Conservation (phyloP, 2,113 vertebrate species). For the Scomber scombrus region DNA sequence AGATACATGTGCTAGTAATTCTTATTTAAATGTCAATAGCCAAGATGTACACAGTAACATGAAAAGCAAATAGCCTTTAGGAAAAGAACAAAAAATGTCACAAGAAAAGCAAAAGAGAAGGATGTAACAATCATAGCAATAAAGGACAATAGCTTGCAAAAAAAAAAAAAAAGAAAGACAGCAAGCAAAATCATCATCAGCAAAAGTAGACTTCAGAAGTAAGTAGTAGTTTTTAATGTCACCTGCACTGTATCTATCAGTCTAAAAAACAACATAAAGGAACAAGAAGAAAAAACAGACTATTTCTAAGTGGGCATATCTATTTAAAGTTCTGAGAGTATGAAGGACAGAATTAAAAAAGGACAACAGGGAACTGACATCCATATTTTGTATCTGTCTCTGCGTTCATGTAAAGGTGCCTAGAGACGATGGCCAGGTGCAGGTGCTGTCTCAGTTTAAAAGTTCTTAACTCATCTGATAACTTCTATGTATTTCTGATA, state of each 20-base stretch:
- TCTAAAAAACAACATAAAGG: neutral
- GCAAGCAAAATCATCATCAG: neutral
- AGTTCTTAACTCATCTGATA: too few relatives aligned
- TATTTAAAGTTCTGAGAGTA: constrained; percentile 35
- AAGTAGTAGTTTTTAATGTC: neutral
- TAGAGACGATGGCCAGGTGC: neutral
- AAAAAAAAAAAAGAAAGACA: neutral
- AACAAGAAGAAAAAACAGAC: neutral
- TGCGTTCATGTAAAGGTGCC: neutral
- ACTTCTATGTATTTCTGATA: too few relatives aligned
- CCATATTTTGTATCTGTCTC: neutral
- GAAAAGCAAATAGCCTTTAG: neutral
- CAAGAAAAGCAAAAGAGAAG: neutral
- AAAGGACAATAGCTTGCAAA: neutral
- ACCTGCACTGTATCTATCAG: neutral
- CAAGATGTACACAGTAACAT: neutral
- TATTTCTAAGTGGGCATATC: constrained; percentile 24
- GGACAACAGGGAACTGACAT: constrained; percentile 11
- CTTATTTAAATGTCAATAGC: neutral
- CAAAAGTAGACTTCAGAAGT: neutral
- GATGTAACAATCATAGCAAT: neutral
- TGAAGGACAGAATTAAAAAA: neutral
- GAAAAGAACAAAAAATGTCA: neutral
- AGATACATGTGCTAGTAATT: neutral
- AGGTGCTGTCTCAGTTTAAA: neutral